Conservation (phyloP, 2,888 invertebrate species). For the Chrysolina americana region DNA sequence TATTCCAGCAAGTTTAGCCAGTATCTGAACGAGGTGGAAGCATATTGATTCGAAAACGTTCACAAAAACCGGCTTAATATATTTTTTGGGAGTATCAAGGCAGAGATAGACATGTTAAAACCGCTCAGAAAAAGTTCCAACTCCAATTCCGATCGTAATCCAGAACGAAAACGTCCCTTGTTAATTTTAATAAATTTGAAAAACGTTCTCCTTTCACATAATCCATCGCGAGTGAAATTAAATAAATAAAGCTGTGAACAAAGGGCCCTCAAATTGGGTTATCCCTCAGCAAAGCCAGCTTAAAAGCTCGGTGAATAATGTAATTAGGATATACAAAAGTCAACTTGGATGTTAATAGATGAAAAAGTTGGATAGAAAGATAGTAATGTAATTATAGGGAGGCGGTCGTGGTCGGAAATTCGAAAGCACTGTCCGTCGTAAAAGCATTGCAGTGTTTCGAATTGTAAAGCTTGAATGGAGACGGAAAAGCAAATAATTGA, state of each 20-base stretch:
- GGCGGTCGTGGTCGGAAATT: conserved; percentile 12
- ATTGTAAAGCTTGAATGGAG: neutral
- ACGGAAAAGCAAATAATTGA: neutral
- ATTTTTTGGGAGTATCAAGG: no score
- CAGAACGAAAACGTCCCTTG: conserved; percentile 3
- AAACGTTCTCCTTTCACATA: conserved; percentile 33
- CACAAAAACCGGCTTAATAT: no score
- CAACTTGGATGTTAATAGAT: conserved; percentile 67
- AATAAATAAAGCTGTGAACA: conserved; percentile 49
- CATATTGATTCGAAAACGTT: neutral
- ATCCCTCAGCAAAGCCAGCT: conserved; percentile 45
- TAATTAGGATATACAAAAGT: conserved; percentile 67
- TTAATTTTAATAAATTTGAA: conserved; percentile 29
- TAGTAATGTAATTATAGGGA: conserved; percentile 68
- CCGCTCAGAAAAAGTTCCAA: neutral
- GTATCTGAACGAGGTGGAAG: no score
- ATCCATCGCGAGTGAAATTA: conserved; percentile 44
- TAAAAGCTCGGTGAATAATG: conserved; percentile 63
- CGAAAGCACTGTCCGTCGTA: conserved; percentile 7
- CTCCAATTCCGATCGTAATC: neutral
- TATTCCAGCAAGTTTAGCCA: no score
- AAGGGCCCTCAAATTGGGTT: conserved; percentile 48
- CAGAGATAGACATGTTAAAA: neutral
- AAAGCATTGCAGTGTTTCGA: conserved; percentile 18
- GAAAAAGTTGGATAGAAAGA: conserved; percentile 67